Evolutionary conservation across 2,797 vertebrate species (phyloP), one percentile per base, ranked within the genome.

Genomic region (Enteromius viviparus): DNA sequence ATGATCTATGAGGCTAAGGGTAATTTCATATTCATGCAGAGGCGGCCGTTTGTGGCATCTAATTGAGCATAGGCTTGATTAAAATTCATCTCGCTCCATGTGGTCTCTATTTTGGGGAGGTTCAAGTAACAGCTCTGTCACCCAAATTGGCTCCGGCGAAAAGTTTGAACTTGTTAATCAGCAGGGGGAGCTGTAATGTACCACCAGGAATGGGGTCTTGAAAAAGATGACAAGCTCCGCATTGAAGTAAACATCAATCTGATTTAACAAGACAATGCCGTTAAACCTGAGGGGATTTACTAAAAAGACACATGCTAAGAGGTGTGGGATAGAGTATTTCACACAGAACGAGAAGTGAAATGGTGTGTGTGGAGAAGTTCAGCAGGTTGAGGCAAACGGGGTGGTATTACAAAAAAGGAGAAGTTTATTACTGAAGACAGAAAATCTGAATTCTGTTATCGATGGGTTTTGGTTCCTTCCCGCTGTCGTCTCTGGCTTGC

Each of bases 11-110:
- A 78, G 86, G 88, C 87, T 81, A 74, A 84, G 60, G 85, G 64
- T 60, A 76, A 75, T 82, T 86, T 82, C n/a, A 76, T n/a, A 71
- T 77, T 70, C 68, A 70, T 11, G 83, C 77, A 65, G 89, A 80
- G 72, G 85, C 74, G 84, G 81, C 81, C 84, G 88, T 85, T 87
- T 76, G 81, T 9, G 55, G 89, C 45, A 70, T 84, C 80, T 89
- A 91, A 90, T 88, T 87, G 82, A 86, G 89, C 87, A 83, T 45
- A 32, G 72, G 60, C 76, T 80, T 84, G 76, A 87, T 87, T 87
- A 78, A 85, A 85, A 84, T 87, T 84, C 82, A 75, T 80, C 75
- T 81, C 32, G 9, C 81, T 79, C 78, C 49, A 53, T 55, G 78
- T 15, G 1, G 69, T 8, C 70, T 87, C 79, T 58, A 62, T 83